Percentiles rank a stretch among this genome's conserved stretches.
Conservation (phyloP, 2,113 vertebrate species). For the Solenodon paradoxus region DNA sequence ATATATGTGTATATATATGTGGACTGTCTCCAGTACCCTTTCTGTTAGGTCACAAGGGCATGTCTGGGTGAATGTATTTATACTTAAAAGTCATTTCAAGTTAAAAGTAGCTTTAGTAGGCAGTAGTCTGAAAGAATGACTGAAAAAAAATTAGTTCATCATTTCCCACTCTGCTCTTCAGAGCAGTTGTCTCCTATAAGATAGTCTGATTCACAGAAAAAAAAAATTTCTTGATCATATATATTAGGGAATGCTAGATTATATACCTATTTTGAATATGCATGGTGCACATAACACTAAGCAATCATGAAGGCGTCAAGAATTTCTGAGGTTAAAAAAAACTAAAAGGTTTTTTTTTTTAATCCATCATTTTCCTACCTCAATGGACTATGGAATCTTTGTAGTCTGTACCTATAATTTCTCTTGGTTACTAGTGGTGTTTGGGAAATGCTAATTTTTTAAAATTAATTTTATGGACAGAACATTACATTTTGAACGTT, state of each 20-base stretch:
- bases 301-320: not conserved
- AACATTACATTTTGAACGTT: too few relatives aligned
- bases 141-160: not conserved
- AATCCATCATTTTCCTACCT: not conserved
- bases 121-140: not conserved
- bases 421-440: not conserved
- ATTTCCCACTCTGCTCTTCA: not conserved
- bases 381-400: constrained; percentile 4
- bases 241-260: not conserved
- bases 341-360: not conserved
- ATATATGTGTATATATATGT: too few relatives aligned
- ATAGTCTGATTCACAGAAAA: not conserved
- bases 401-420: not conserved
- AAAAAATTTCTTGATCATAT: not conserved
- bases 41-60: too few relatives aligned
- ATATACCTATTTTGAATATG: not conserved
- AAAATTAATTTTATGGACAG: too few relatives aligned
- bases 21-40: too few relatives aligned
- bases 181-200: not conserved
- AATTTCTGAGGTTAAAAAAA: not conserved
- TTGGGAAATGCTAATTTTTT: constrained; percentile 31
- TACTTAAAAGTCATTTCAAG: not conserved
- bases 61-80: not conserved
- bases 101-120: not conserved
- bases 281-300: not conserved